Conservation (phyloP, 2,888 invertebrate species). For the Pristionchus fissidentatus region DNA sequence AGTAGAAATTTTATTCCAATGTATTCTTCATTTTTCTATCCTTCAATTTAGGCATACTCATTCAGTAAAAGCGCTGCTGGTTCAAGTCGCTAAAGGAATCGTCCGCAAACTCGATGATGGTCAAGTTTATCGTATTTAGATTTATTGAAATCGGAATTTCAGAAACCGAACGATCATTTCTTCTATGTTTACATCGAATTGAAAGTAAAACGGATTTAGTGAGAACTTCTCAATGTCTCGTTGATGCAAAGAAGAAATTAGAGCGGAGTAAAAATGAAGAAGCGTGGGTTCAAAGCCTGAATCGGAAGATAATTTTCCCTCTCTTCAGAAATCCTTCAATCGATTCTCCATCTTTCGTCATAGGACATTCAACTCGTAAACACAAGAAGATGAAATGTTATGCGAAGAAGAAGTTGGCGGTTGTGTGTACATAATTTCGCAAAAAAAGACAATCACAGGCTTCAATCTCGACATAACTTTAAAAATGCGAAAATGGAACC, state of each 20-base stretch:
- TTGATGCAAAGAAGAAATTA: not conserved
- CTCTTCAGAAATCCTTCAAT: not conserved
- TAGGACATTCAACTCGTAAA: not conserved
- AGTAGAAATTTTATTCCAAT: not conserved
- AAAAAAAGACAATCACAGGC: too few relatives aligned
- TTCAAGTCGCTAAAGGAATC: slow-evolving; percentile 32
- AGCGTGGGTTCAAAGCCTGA: not conserved
- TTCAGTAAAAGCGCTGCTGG: slow-evolving; percentile 34
- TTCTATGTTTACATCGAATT: slow-evolving; percentile 24
- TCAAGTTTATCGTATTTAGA: not conserved
- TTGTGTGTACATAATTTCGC: too few relatives aligned
- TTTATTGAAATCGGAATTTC: not conserved
- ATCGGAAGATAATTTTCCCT: not conserved
- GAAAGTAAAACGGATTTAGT: slow-evolving; percentile 34
- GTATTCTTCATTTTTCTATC: not conserved
- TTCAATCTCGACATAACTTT: too few relatives aligned
- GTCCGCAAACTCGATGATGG: slow-evolving; percentile 28
- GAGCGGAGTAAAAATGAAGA: not conserved
- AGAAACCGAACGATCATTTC: slow-evolving; percentile 24
- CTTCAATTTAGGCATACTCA: slow-evolving; percentile 30
- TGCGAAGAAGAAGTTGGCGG: not conserved
- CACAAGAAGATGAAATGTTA: not conserved
- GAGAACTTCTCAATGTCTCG: slow-evolving; percentile 26
- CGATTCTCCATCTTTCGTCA: not conserved
- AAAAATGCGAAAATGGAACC: too few relatives aligned